Evolutionary conservation across 2,888 invertebrate genomes (phyloP).

Genomic region (Acanthosepion lycidas): DNA sequence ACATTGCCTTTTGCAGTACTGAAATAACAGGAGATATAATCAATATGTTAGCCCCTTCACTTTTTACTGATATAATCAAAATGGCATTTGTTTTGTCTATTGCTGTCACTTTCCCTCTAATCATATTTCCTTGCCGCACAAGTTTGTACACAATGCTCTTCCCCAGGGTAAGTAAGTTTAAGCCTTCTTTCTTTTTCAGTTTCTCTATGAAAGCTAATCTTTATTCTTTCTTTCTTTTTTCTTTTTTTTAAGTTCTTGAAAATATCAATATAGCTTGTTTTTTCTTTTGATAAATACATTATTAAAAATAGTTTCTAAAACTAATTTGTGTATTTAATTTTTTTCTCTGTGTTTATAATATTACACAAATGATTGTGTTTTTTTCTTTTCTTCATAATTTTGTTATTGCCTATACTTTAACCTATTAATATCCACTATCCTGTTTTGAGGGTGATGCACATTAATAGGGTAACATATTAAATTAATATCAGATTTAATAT

Average conservation of each 20-base stretch:
- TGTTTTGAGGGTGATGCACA: too few species aligned
- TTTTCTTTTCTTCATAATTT: too few species aligned
- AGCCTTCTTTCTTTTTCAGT: neutral
- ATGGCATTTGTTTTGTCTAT: constrained; percentile 94
- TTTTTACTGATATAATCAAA: constrained; percentile 89
- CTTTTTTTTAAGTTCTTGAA: neutral
- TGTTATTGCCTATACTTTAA: too few species aligned
- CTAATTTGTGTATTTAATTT: too few species aligned
- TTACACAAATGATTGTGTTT: too few species aligned
- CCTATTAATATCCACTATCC: too few species aligned
- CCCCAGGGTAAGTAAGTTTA: constrained; percentile 83
- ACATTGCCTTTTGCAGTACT: constrained; percentile 85
- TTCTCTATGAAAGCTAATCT: neutral
- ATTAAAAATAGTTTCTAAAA: too few species aligned
- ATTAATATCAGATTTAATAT: too few species aligned
- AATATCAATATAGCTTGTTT: too few species aligned
- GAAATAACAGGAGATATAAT: constrained; percentile 87
- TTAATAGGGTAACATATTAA: too few species aligned
- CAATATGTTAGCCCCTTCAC: constrained; percentile 87
- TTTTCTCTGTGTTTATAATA: too few species aligned
- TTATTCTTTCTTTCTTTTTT: neutral
- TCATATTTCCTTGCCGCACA: constrained; percentile 95
- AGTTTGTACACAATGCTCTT: constrained; percentile 93
- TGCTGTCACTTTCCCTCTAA: constrained; percentile 96
- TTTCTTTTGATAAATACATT: too few species aligned